Conservation (phyloP, 2,888 invertebrate species). For the Pachliopta kotzebuea region DNA sequence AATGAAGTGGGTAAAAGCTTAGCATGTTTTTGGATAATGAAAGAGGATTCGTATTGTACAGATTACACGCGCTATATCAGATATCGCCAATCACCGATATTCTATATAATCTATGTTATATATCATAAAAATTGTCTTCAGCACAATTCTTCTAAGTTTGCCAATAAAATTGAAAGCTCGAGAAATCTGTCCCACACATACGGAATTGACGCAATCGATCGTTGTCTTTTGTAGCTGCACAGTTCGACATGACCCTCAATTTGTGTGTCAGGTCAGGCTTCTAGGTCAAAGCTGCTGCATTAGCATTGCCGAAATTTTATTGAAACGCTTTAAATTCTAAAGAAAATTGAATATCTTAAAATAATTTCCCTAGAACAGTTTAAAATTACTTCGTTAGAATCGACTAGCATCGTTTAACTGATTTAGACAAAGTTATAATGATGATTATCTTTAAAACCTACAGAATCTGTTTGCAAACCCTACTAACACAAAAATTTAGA, state of each 20-base stretch:
- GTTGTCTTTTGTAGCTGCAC: conserved; percentile 21
- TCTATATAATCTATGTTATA: too few relatives aligned
- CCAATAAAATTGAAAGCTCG: background rate
- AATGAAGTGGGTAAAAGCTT: too few relatives aligned
- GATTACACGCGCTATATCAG: too few relatives aligned
- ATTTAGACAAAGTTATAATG: too few relatives aligned
- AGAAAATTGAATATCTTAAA: background rate
- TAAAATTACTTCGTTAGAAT: background rate
- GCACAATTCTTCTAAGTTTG: background rate
- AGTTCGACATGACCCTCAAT: conserved; percentile 23
- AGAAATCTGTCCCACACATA: background rate
- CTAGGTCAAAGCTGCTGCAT: conserved; percentile 28
- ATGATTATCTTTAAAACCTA: too few relatives aligned
- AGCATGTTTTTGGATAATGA: too few relatives aligned
- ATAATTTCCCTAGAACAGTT: background rate
- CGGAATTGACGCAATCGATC: conserved; percentile 21
- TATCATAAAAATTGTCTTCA: background rate
- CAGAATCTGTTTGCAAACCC: too few relatives aligned
- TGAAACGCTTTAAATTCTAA: conserved; percentile 14
- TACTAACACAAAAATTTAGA: too few relatives aligned
- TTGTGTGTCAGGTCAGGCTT: conserved; percentile 27
- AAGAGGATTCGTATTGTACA: too few relatives aligned
- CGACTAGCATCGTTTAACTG: too few relatives aligned
- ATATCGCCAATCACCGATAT: too few relatives aligned
- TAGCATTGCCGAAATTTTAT: conserved; percentile 24